Evolutionary conservation across 2,113 vertebrate species (phyloP), one percentile per base, ranked within the genome.

Genomic region (Spea multiplicata): DNA sequence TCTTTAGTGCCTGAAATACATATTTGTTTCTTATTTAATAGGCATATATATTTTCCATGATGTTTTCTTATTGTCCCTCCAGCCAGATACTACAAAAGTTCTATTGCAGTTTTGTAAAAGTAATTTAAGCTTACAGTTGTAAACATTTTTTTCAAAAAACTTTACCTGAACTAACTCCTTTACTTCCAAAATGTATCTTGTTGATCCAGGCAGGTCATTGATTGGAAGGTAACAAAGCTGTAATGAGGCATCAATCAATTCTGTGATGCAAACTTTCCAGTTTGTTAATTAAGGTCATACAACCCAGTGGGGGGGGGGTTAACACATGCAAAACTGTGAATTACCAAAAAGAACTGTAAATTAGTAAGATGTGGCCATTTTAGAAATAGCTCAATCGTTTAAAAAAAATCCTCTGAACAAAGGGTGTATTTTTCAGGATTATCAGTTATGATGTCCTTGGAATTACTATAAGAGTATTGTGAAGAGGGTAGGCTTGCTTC

Each of bases 171-270:
- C 50, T 69, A 47, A 71, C 55, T 46, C 61, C 17, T 65, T 53
- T 8, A 12, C 46, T 70, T 64, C 14, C 9, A 67, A 17, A 53
- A 52, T 30, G 14, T n/a, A 4, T 45, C 30, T 79, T 73, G 68
- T 59, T 44, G 68, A 74, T 50, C 78, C 61, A 46, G 74, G 6
- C 17, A 73, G 71, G 17, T 14, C 78, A 80, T 80, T 80, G 71
- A 80, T 80, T 80, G 78, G 62, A 8, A 49, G n/a, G 52, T 80
- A 68, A 68, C 71, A 80, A 64, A 68, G 71, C 64, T 68, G 52
- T 80, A 80, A 80, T 80, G 78, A 80, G 17, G 52, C 71, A 80
- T 80, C 45, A 71, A 80, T 80, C 78, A 68, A 74, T 74, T 67
- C 10, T 68, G 17, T 67, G 74, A 74, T 4, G 47, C 49, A 67